These are phyloP conservation scores for Pempheris klunzingeri DNA, from an alignment of 2,797 vertebrate genomes.

Conservation along the genomic window DNA sequence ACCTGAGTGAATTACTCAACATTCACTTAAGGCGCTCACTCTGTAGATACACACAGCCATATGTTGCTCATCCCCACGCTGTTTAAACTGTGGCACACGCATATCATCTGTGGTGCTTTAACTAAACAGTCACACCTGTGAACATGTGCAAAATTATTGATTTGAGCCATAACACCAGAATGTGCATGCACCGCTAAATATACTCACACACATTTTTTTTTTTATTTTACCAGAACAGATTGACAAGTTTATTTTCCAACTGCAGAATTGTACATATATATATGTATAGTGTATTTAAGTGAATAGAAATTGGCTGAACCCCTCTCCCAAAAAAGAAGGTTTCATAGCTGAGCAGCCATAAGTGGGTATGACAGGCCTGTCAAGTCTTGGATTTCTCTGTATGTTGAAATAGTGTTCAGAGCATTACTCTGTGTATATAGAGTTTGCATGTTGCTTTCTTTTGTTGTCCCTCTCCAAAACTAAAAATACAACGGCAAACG, in stretches of 20 bases:
- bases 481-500: too few species aligned
- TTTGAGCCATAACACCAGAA: slow-evolving; percentile 3
- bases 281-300: too few species aligned
- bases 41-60: slow-evolving; percentile 68
- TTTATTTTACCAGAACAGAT: background rate
- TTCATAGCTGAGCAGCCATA: too few species aligned
- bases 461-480: too few species aligned
- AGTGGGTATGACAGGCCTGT: too few species aligned
- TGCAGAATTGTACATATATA: too few species aligned
- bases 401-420: too few species aligned
- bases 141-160: slow-evolving; percentile 31
- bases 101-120: slow-evolving; percentile 36
- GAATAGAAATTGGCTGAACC: too few species aligned
- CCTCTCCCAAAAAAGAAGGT: too few species aligned
- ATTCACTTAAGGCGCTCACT: slow-evolving; percentile 70
- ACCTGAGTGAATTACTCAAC: slow-evolving; percentile 83
- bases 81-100: slow-evolving; percentile 50
- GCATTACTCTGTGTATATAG: too few species aligned
- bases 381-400: too few species aligned
- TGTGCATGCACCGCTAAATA: background rate
- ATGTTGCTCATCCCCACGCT: slow-evolving; percentile 62
- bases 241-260: background rate
- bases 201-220: background rate
- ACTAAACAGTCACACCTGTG: slow-evolving; percentile 43
- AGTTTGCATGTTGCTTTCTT: too few species aligned